Evolutionary conservation across 2,113 vertebrate genomes (phyloP), one percentile per base, ranked within the genome.

Genomic region (Tiliqua scincoides): DNA sequence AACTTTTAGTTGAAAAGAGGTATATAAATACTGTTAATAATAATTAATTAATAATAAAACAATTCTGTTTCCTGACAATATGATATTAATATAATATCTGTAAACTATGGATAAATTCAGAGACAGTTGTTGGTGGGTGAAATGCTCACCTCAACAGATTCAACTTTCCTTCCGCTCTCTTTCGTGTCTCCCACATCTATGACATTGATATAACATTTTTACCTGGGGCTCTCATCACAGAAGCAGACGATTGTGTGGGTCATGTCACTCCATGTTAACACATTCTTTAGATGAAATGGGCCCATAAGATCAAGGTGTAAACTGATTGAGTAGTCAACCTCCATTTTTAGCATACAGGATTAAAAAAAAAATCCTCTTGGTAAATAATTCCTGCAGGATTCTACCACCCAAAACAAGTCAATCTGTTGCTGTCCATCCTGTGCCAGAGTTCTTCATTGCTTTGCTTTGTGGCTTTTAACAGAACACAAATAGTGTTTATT

Each of bases 61-160:
- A 23, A 77, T 85, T 88, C 80, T 0, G 0, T 63, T 65, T 81
- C 32, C 30, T 84, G 23, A 6, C 25, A 52, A 30, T 30, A 52
- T 75, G 27, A 3, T 30, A 75, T 75, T n/a, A n/a, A 30, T 75
- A 27, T 48, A 23, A 43, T 10, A 23, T 23, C 43, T 75, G 30
- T 63, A 35, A 6, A 63, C 27, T n/a, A 21, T 10, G 18, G 30
- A 32, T 77, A 35, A 21, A 59, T 57, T 57, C 17, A 27, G 6
- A 57, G n/a, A 76, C 43, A 48, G 43, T n/a, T 48, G 27, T 14
- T 9, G 27, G 14, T 57, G 54, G 17, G 54, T 17, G 17, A 57
- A 12, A 17, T 17, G 17, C 54, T 17, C 54, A 57, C 27, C 27
- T 11, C 48, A 54, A 35, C 54, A 59, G 10, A 32, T 59, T 30